A percentile compares a stretch with the other conserved stretches of the same genome.
phyloP scores from a whole-genome alignment of 1,140 invertebrate genomes.

The Cotesia typhae region DNA sequence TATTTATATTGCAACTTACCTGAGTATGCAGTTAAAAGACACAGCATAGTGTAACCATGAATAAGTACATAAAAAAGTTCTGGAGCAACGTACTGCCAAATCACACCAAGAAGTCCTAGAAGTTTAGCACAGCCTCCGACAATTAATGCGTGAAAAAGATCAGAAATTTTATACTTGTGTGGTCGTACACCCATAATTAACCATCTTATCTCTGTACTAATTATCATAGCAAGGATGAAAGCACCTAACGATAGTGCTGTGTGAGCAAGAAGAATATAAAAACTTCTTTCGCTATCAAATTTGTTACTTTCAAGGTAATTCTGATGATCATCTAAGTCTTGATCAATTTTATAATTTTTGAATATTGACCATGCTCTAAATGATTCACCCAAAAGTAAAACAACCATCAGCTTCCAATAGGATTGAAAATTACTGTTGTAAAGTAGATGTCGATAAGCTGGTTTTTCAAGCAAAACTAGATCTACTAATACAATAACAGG shows the following conservation, averaged over 20 bases:
- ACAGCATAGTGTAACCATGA: constrained; percentile 59
- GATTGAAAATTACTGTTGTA: constrained; percentile 77
- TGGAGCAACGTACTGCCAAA: constrained; percentile 56
- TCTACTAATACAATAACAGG: constrained; percentile 84
- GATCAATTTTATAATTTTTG: constrained; percentile 20
- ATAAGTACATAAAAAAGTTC: constrained; percentile 57
- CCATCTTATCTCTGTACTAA: constrained; percentile 55
- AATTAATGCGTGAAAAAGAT: constrained; percentile 54
- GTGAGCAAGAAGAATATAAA: constrained; percentile 55
- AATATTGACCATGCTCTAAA: constrained; percentile 53
- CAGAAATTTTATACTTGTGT: constrained; percentile 48
- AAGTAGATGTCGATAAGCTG: constrained; percentile 84
- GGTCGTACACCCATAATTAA: constrained; percentile 44
- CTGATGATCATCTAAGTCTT: constrained; percentile 11
- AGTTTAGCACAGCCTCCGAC: constrained; percentile 60
- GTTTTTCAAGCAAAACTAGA: constrained; percentile 78
- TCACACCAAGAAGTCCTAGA: constrained; percentile 55
- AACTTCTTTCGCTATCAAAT: constrained; percentile 51
- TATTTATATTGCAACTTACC: constrained; percentile 48
- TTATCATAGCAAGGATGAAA: constrained; percentile 49
- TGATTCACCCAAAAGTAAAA: constrained; percentile 58
- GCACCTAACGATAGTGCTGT: constrained; percentile 52
- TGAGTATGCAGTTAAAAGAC: constrained; percentile 60
- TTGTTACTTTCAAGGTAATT: constrained; percentile 29
- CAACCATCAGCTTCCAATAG: constrained; percentile 60